phyloP scores from a whole-genome alignment of 2,113 vertebrate species.

The Cygnus atratus region DNA sequence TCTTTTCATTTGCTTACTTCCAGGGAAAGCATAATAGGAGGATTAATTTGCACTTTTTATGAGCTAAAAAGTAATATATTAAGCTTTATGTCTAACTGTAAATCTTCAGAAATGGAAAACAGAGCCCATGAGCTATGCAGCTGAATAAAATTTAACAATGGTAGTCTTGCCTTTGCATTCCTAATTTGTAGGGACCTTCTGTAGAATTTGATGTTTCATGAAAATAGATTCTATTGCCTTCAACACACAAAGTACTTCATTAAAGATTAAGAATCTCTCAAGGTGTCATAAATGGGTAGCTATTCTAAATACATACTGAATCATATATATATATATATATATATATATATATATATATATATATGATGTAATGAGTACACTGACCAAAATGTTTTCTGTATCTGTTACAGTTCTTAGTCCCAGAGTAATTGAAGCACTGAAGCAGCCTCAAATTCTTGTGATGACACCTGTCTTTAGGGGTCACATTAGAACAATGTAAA shows the following conservation, averaged over 20 bases:
- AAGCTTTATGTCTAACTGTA: slow-evolving; percentile 39
- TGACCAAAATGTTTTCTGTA: neutral
- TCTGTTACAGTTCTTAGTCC: neutral
- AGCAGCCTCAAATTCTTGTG: neutral
- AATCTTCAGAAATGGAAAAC: slow-evolving; percentile 14
- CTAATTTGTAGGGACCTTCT: neutral
- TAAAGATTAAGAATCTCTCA: neutral
- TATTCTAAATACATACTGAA: neutral
- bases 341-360: neutral
- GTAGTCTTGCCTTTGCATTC: rapidly evolving
- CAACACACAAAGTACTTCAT: neutral
- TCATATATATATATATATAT: neutral
- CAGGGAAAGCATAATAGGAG: neutral
- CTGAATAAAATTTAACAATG: neutral
- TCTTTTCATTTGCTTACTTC: slow-evolving; percentile 2
- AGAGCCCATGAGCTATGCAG: neutral
- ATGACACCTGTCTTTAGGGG: neutral
- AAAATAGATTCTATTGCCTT: neutral
- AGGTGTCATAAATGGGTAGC: neutral
- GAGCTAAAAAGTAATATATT: slow-evolving; percentile 51
- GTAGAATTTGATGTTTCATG: neutral
- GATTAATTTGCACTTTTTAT: slow-evolving; percentile 26
- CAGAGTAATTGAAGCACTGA: rapidly evolving
- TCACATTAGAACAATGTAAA: neutral
- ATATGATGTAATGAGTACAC: neutral